Base-by-base conservation (phyloP, 2,113 vertebrate species). In the Dolichotis patagonum region DNA sequence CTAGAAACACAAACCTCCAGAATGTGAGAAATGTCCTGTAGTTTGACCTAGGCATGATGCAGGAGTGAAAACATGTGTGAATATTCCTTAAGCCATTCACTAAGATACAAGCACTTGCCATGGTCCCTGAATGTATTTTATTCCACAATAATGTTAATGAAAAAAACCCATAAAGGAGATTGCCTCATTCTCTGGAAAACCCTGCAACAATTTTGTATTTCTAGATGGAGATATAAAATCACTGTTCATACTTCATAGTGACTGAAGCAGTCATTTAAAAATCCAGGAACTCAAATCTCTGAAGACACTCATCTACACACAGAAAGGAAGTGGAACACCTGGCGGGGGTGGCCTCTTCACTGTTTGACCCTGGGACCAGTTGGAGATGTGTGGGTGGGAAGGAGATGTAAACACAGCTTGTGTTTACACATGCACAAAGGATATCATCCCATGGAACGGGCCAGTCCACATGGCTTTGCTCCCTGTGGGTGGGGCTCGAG, bases 251-350 rank as follows among this genome's bases (percentile, higher is more conserved):
- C 71, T 43, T 73, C 38, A 6, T 3, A 0, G 13, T 41, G 6
- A 2, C 14, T 3, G 0, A 0, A 1, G 19, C 3, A 1, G 30
- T 62, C 65, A 43, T 6, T 49, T 43, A 87, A 26, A 87, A 67
- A 38, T 35, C 26, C 43, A 30, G 54, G 10, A 69, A 46, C 22
- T 62, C 41, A 35, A 88, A 12, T 43, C 20, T 54, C 41, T 26
- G 41, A 63, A 73, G 46, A 65, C 1, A 1, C 30, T 20, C 0
- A 0, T n/a, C 28, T 30, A n/a, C 0, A 0, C 1, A 12, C 0
- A 10, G 0, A 49, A 41, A 32, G 69, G 62, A 78, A n/a, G 19
- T 22, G 32, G 60, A 22, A 67, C 28, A 9, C 0, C 1, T 4
- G 17, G 35, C 16, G 2, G 16, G 35, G 0, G 7, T 0, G 0